These are phyloP conservation scores for Pharmacophagus antenor DNA, from an alignment of 2,888 invertebrate genomes.

Conservation along the genomic window DNA sequence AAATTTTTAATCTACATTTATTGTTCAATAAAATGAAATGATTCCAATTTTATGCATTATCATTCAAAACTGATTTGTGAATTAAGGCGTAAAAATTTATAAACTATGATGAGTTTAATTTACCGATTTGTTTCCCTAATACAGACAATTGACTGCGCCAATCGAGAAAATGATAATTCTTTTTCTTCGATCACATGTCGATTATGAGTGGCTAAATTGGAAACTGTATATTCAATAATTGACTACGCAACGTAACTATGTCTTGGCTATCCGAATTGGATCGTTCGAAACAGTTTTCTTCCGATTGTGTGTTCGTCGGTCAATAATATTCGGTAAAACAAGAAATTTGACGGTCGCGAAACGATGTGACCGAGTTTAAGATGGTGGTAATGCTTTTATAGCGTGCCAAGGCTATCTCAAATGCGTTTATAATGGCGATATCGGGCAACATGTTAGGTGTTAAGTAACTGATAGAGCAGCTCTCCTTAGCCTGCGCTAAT, in stretches of 20 bases:
- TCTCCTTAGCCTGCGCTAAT: conserved; percentile 60
- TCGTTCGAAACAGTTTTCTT: conserved; percentile 55
- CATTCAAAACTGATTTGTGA: background rate
- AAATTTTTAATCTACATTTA: background rate
- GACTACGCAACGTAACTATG: conserved; percentile 29
- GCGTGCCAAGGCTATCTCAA: conserved; percentile 72
- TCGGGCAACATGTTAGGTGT: conserved; percentile 62
- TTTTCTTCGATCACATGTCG: conserved; percentile 36
- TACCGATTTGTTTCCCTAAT: conserved; percentile 13
- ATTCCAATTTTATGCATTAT: background rate
- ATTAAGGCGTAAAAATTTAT: conserved; percentile 2
- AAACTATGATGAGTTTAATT: conserved; percentile 5
- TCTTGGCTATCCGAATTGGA: conserved; percentile 34
- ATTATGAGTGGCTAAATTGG: conserved; percentile 42
- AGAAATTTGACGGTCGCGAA: conserved; percentile 70
- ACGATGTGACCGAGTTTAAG: conserved; percentile 76
- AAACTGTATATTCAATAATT: conserved; percentile 49
- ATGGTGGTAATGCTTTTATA: conserved; percentile 68
- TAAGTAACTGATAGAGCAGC: conserved; percentile 75
- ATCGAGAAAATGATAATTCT: conserved; percentile 25
- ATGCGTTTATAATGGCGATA: conserved; percentile 75
- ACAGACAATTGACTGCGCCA: conserved; percentile 8
- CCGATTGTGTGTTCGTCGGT: conserved; percentile 56
- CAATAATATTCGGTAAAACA: conserved; percentile 55
- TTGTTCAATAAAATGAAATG: background rate